phyloP scores from a whole-genome alignment of 2,797 vertebrate species.

The Anguilla anguilla region DNA sequence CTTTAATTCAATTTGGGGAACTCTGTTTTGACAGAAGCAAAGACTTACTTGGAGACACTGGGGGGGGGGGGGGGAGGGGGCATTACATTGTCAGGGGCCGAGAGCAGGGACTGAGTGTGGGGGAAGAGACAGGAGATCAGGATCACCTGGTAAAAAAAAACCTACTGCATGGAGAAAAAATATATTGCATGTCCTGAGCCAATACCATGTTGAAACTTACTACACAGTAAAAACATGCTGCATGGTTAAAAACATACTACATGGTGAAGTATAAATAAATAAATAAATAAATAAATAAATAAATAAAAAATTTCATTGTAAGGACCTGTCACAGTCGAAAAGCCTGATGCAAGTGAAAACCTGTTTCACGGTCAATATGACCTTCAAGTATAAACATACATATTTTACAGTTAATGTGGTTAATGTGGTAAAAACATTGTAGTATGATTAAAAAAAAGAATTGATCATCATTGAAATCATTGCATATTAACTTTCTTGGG shows the following conservation, averaged over 20 bases:
- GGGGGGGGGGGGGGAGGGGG: constrained; percentile 58
- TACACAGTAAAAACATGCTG: neutral
- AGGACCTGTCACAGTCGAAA: no score
- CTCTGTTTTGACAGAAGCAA: constrained; percentile 84
- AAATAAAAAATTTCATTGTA: no score
- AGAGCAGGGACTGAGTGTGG: neutral
- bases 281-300: no score
- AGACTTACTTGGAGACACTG: constrained; percentile 75
- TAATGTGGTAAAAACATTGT: no score
- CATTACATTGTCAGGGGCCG: constrained; percentile 62
- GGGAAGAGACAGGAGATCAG: neutral
- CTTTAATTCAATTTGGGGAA: constrained; percentile 91
- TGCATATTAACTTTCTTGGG: no score
- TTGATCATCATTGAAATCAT: no score
- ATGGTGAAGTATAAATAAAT: no score
- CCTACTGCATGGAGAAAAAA: neutral
- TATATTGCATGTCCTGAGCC: neutral
- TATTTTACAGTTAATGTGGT: neutral
- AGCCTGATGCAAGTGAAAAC: no score
- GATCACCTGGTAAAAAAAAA: neutral
- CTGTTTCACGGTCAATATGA: no score
- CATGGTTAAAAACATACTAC: neutral
- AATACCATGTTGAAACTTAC: neutral
- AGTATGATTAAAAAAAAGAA: no score
- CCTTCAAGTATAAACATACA: no score